Conservation (phyloP, 2,797 vertebrate species). For the Poeciliopsis infans region DNA sequence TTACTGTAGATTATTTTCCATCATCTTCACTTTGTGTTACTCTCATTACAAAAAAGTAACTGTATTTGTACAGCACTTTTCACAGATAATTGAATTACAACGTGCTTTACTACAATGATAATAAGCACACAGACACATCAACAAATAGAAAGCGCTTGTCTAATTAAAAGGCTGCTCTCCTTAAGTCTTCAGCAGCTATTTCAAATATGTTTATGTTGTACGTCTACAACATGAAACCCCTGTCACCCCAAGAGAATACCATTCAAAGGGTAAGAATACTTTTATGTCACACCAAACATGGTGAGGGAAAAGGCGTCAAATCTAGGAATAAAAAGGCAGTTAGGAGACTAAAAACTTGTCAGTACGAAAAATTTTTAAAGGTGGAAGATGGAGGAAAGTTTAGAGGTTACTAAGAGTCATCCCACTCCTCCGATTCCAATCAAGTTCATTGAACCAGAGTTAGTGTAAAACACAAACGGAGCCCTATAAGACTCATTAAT, state of each 20-base stretch:
- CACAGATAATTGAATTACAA: neutral
- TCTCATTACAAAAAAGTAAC: neutral
- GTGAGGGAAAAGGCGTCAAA: constrained; percentile 7
- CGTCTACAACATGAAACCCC: neutral
- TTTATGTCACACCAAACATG: neutral
- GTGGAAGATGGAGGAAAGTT: no score
- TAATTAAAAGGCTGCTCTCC: neutral
- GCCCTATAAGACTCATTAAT: constrained; percentile 62
- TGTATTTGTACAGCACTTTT: neutral
- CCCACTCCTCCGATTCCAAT: neutral
- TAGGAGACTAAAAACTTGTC: neutral
- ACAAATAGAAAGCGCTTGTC: neutral
- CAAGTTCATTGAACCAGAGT: constrained; percentile 4
- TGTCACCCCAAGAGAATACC: neutral
- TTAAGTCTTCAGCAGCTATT: neutral
- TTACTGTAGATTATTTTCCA: no score
- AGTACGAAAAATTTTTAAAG: neutral
- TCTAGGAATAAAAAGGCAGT: constrained; percentile 47
- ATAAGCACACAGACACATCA: neutral
- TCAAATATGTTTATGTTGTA: neutral
- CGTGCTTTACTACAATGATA: neutral
- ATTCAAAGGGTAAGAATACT: neutral
- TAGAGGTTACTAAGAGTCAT: neutral
- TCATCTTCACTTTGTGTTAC: neutral
- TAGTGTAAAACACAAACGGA: constrained; percentile 37